Conservation (phyloP, 1,140 invertebrate species). For the Dinoponera quadriceps region DNA sequence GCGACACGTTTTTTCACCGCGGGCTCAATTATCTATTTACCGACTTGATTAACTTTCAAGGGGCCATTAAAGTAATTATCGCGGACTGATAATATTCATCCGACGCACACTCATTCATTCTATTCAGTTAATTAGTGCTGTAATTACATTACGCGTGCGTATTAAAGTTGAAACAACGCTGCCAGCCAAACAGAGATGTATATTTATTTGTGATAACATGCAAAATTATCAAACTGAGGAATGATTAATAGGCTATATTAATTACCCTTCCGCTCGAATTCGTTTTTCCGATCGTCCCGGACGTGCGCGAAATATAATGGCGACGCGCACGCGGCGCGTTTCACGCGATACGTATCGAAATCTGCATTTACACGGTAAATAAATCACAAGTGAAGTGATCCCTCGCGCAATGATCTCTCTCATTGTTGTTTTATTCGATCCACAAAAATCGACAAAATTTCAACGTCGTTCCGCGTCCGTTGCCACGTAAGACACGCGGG, state of each 20-base stretch:
- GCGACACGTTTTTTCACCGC: background rate
- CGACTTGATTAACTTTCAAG: conserved; percentile 41
- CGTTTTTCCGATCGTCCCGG: background rate
- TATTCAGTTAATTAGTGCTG: conserved; percentile 47
- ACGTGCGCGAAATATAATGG: background rate
- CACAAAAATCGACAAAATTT: no score
- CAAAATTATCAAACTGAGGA: conserved; percentile 16
- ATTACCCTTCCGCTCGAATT: conserved; percentile 15
- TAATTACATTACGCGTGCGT: conserved; percentile 44
- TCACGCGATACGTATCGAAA: no score
- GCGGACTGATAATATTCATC: conserved; percentile 44
- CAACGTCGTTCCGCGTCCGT: no score
- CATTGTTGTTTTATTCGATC: no score
- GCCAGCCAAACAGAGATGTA: conserved; percentile 17
- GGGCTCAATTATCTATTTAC: conserved; percentile 35
- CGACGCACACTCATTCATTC: conserved; percentile 48
- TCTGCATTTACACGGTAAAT: no score
- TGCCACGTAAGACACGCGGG: no score
- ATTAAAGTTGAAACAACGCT: conserved; percentile 52
- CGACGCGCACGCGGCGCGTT: no score
- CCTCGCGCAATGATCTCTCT: no score
- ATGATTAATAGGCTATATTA: conserved; percentile 33
- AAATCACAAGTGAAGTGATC: no score
- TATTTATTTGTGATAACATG: conserved; percentile 29
- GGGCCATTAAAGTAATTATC: conserved; percentile 54